phyloP scores from a whole-genome alignment of 2,888 invertebrate species.

The Drosophila pullipes region DNA sequence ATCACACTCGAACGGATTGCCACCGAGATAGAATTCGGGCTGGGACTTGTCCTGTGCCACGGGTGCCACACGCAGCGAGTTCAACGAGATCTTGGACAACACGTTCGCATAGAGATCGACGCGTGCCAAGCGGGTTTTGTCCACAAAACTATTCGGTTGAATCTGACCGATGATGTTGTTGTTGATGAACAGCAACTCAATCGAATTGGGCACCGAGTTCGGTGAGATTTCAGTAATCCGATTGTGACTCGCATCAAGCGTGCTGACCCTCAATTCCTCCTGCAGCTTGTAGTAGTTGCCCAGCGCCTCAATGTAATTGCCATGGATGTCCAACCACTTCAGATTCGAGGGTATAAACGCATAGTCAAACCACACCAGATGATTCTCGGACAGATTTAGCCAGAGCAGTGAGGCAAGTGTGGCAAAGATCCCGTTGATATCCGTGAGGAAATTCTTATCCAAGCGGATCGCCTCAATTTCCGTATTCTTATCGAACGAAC shows the following conservation, averaged over 20 bases:
- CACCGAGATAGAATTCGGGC: conserved; percentile 95
- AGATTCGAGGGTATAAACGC: conserved; percentile 95
- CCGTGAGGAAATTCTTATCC: conserved; percentile 94
- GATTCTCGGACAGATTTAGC: conserved; percentile 96
- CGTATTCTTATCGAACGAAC: conserved; percentile 92
- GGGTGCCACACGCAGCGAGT: conserved; percentile 91
- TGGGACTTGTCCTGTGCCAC: conserved; percentile 89
- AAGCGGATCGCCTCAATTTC: conserved; percentile 94
- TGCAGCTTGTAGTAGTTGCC: conserved; percentile 95
- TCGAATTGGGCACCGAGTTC: conserved; percentile 94
- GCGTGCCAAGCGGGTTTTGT: conserved; percentile 93
- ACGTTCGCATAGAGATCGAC: conserved; percentile 96
- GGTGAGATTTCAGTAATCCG: conserved; percentile 92
- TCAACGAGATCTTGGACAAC: conserved; percentile 92
- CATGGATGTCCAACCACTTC: conserved; percentile 96
- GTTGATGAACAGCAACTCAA: conserved; percentile 94
- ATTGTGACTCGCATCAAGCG: conserved; percentile 95
- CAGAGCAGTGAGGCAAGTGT: conserved; percentile 93
- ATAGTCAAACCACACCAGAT: conserved; percentile 96
- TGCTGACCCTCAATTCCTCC: conserved; percentile 92
- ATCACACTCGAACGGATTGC: conserved; percentile 97
- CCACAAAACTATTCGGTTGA: conserved; percentile 93
- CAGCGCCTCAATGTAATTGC: conserved; percentile 94
- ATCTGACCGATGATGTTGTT: conserved; percentile 94
- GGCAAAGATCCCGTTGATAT: conserved; percentile 95